Percentiles rank a stretch among this genome's conserved stretches.
Conservation (phyloP, 2,888 invertebrate species). For the Eupithecia centaureata region DNA sequence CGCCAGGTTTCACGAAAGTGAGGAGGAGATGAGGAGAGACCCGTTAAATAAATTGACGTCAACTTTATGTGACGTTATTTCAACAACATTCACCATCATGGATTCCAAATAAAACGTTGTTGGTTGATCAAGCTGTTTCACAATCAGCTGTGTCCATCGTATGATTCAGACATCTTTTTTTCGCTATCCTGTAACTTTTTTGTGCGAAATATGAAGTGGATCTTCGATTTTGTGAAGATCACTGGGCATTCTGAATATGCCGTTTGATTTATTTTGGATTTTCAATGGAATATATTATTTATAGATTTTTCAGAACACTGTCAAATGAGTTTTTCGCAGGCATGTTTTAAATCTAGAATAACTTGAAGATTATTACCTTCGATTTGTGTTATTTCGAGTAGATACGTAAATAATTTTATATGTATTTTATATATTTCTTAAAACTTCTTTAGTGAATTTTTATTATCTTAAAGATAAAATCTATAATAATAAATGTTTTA, state of each 20-base stretch:
- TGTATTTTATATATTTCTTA: too few relatives aligned
- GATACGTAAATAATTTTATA: too few relatives aligned
- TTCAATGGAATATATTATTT: background rate
- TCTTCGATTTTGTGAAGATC: constrained; percentile 13
- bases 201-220: constrained; percentile 24
- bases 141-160: background rate
- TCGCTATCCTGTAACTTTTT: constrained; percentile 2
- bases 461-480: too few relatives aligned
- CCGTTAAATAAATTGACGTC: background rate
- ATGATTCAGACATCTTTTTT: constrained; percentile 27
- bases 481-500: too few relatives aligned
- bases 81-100: background rate
- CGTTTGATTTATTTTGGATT: background rate
- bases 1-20: background rate
- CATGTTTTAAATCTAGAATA: too few relatives aligned
- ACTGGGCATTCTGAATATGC: background rate
- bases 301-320: background rate
- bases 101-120: background rate
- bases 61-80: background rate
- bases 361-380: too few relatives aligned
- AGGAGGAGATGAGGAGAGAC: background rate
- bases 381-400: too few relatives aligned
- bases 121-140: constrained; percentile 7
- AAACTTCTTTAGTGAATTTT: too few relatives aligned
- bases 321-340: background rate